Evolutionary conservation across 2,797 vertebrate genomes (phyloP), one percentile per base, ranked within the genome.

Genomic region (Telmatherina bonti): DNA sequence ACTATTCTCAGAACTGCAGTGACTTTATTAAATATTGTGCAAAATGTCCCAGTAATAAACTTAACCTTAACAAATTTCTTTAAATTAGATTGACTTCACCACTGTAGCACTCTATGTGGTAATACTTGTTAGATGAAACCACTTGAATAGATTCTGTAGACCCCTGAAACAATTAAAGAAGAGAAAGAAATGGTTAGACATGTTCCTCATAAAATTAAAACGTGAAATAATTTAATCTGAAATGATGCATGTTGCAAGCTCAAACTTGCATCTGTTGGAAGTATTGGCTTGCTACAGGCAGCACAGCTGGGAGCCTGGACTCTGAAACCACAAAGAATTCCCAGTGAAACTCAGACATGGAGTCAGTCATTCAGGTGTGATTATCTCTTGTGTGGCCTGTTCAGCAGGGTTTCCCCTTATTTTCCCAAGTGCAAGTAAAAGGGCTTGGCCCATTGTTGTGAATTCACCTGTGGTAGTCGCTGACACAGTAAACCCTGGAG

Each of bases 121-220:
- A 96, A 84, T 94, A 95, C 79, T 92, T 94, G 80, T 96, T 91
- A 84, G 94, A 94, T 53, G 96, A 96, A 27, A 95, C 95, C 5
- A 97, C 95, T 4, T 95, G 94, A 76, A 96, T 94, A n/a, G 94
- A 96, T 82, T 97, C 96, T 2, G 95, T 93, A 9, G 95, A 97
- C 1, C 96, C 97, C 97, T 98, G 87, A 29, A 87, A 84, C n/a
- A 52, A 30, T 7, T 12, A 55, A 36, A 27, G 71, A 51, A 72
- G 1, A 10, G 3, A 75, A 36, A 24, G 1, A 59, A 27, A 73
- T 2, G 7, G 12, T 64, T 2, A 20, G 0, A 22, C 47, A 43
- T 1, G 26, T 43, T 41, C 10, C 2, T 35, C 13, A 26, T 5
- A 56, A 30, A 61, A 5, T 2, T 24, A 7, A 20, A 53, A 22